A percentile compares a stretch with the other conserved stretches of the same genome.
These are phyloP conservation scores for Orchesella cincta DNA, from an alignment of 1,140 invertebrate species.

Conservation along the genomic window DNA sequence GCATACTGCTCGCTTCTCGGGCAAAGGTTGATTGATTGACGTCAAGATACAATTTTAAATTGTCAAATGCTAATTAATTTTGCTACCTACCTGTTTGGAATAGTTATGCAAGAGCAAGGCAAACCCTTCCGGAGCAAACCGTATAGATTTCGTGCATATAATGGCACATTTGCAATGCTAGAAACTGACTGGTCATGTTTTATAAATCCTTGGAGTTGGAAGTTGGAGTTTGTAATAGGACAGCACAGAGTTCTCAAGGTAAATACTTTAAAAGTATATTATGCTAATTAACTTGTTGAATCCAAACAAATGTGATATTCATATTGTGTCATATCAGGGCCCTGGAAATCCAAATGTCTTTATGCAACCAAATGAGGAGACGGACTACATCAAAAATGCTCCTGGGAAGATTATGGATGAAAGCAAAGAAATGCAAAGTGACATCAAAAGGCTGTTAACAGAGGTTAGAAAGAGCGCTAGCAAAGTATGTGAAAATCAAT, in stretches of 20 bases:
- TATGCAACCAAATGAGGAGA: slow-evolving; percentile 57
- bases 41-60: background rate
- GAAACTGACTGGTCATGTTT: slow-evolving; percentile 93
- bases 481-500: slow-evolving; percentile 16
- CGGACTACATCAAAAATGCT: slow-evolving; percentile 50
- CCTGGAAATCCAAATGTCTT: slow-evolving; percentile 74
- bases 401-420: slow-evolving; percentile 64
- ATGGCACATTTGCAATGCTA: slow-evolving; percentile 76
- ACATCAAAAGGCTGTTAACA: slow-evolving; percentile 68
- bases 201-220: slow-evolving; percentile 88
- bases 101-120: slow-evolving; percentile 65
- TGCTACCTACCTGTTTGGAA: slow-evolving; percentile 30
- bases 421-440: slow-evolving; percentile 66
- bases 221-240: slow-evolving; percentile 87
- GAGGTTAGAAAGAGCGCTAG: slow-evolving; percentile 60
- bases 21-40: background rate
- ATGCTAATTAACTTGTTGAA: no score
- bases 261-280: no score
- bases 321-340: slow-evolving; percentile 63
- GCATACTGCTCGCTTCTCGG: no score
- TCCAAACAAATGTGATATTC: no score
- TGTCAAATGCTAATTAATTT: no score
- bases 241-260: slow-evolving; percentile 81
- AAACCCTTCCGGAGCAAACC: slow-evolving; percentile 74
- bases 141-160: slow-evolving; percentile 76